Conservation (phyloP, 2,797 vertebrate genomes). For the Chlorospingus flavigularis region DNA sequence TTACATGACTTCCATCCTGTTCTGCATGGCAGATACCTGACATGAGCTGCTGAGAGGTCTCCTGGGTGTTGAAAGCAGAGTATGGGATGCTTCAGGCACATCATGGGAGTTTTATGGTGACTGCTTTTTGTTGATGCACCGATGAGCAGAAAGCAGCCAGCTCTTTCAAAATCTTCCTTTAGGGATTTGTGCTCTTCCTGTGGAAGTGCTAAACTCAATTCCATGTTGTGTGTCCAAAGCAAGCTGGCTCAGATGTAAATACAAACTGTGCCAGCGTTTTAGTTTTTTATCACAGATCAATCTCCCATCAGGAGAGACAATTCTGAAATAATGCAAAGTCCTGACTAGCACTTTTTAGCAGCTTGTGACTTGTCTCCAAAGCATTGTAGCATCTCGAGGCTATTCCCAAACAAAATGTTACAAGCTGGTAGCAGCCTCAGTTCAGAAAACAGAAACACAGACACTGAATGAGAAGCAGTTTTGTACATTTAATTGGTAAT, state of each 20-base stretch:
- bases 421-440: background rate
- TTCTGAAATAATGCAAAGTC: background rate
- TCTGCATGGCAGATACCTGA: background rate
- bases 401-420: background rate
- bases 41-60: background rate
- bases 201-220: background rate
- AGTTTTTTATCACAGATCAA: background rate
- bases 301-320: background rate
- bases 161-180: background rate
- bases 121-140: background rate
- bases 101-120: background rate
- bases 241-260: background rate
- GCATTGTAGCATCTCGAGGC: background rate
- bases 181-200: background rate
- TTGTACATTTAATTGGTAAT: background rate
- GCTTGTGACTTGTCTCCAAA: background rate
- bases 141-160: background rate
- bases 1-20: background rate
- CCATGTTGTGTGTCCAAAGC: background rate
- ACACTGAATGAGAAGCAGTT: background rate
- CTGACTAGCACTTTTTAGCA: background rate
- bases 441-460: background rate
- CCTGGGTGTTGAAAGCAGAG: background rate
- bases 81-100: background rate
- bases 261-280: fast-evolving